Evolutionary conservation across 1,140 invertebrate genomes (phyloP).

Genomic region (Acromyrmex heyeri): DNA sequence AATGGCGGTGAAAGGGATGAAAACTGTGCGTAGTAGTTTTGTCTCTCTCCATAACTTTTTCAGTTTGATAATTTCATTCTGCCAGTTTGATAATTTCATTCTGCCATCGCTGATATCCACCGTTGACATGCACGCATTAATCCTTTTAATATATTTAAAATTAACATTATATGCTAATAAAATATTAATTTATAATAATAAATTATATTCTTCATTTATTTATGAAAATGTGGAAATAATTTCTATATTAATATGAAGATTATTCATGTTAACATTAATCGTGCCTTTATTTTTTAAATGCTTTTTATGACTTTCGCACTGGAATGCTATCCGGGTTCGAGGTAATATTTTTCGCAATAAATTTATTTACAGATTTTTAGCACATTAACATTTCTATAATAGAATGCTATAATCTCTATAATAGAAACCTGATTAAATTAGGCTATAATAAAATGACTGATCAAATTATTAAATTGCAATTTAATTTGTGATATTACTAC

Average conservation of each 20-base stretch:
- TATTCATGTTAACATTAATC: background rate
- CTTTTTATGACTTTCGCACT: background rate
- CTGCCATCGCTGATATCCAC: background rate
- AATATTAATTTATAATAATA: constrained; percentile 4
- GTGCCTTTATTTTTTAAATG: background rate
- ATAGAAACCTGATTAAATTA: no score
- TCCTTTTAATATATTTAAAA: background rate
- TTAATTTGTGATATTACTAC: no score
- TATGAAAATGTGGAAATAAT: background rate
- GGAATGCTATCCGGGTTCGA: no score
- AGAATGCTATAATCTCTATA: no score
- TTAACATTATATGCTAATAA: constrained; percentile 3
- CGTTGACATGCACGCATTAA: background rate
- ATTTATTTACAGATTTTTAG: no score
- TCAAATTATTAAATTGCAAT: no score
- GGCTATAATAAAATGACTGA: no score
- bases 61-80: background rate
- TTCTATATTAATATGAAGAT: constrained; percentile 2
- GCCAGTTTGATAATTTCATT: constrained; percentile 4
- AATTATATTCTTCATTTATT: background rate
- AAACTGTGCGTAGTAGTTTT: constrained; percentile 8
- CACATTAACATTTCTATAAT: no score
- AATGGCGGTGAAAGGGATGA: constrained; percentile 28
- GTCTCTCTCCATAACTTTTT: constrained; percentile 2
- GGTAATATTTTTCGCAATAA: no score